These are phyloP conservation scores for Spondyliosoma cantharus DNA, from an alignment of 2,797 vertebrate genomes.

Conservation along the genomic window DNA sequence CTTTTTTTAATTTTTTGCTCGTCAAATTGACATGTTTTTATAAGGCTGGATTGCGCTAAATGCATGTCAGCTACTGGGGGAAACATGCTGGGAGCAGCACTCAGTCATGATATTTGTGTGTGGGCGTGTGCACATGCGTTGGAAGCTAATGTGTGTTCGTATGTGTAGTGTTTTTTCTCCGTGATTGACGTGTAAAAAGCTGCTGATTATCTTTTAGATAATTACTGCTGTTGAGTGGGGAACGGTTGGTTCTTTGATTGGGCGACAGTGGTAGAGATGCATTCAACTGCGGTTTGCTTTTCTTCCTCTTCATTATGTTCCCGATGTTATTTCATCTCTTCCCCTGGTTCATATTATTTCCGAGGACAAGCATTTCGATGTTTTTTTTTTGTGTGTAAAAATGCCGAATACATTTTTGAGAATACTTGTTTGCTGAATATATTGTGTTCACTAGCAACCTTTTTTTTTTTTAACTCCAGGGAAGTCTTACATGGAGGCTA, in stretches of 20 bases:
- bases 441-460: not conserved
- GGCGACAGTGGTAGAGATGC: constrained; percentile 35
- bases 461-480: not conserved
- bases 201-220: constrained; percentile 70
- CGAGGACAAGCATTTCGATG: constrained; percentile 17
- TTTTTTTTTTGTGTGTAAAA: constrained; percentile 25
- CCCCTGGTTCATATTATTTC: constrained; percentile 26
- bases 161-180: constrained; percentile 14
- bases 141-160: constrained; percentile 14
- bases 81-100: constrained; percentile 52
- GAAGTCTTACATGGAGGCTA: not conserved
- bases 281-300: constrained; percentile 34
- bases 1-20: constrained; percentile 12
- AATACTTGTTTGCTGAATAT: not conserved
- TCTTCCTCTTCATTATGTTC: constrained; percentile 23
- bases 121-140: constrained; percentile 20
- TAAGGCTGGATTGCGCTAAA: constrained; percentile 44
- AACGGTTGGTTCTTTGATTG: constrained; percentile 54
- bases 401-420: not conserved
- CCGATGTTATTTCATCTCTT: constrained; percentile 30
- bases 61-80: constrained; percentile 55
- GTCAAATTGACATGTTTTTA: constrained; percentile 71
- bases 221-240: constrained; percentile 61
- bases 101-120: constrained; percentile 43
- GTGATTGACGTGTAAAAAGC: constrained; percentile 69